Percentiles rank a stretch among this genome's conserved stretches.
Conservation (phyloP, 2,797 vertebrate species). For the Bufotes viridis region DNA sequence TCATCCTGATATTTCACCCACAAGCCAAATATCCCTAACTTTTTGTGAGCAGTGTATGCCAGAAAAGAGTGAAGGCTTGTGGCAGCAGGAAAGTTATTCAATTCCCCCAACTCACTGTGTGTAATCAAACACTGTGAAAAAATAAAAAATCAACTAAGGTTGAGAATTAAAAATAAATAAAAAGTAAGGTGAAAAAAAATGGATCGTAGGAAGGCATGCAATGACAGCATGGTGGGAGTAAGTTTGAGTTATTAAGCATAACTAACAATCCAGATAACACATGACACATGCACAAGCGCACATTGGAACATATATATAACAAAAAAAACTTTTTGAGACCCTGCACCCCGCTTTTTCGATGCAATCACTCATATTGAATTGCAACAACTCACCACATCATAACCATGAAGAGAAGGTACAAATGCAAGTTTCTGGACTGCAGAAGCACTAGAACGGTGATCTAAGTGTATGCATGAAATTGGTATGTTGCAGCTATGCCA, state of each 20-base stretch:
- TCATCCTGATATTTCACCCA: no score
- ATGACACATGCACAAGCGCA: background rate
- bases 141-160: no score
- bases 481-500: slow-evolving; percentile 73
- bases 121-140: background rate
- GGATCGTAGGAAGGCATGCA: background rate
- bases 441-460: background rate
- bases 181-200: background rate
- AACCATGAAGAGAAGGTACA: background rate
- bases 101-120: background rate
- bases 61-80: background rate
- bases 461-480: slow-evolving; percentile 49
- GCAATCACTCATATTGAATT: background rate
- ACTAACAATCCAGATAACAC: background rate
- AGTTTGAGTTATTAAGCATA: background rate
- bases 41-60: no score
- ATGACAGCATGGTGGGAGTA: background rate
- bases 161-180: background rate
- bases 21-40: no score
- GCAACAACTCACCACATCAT: background rate
- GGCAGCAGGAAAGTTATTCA: background rate
- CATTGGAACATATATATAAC: background rate
- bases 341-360: background rate
- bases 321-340: background rate
- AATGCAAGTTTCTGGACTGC: background rate